phyloP scores from a whole-genome alignment of 1,140 invertebrate species.

The Thalassaphorura encarpata region DNA sequence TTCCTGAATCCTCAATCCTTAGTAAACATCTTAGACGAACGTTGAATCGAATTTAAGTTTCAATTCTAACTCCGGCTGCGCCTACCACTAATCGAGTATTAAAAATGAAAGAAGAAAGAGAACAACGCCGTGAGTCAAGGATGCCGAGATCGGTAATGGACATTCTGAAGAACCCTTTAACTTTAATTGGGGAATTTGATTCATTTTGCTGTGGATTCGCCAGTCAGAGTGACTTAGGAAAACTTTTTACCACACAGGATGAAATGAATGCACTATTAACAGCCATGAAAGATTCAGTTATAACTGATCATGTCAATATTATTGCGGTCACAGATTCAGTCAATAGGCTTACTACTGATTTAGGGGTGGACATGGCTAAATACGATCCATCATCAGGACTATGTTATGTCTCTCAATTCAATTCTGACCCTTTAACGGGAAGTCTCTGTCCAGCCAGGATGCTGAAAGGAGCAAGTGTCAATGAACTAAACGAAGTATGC shows the following conservation, averaged over 20 bases:
- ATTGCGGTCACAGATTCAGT: neutral
- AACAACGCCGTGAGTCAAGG: no score
- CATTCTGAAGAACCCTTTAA: neutral
- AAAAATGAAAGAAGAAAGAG: no score
- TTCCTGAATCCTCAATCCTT: neutral
- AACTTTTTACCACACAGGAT: neutral
- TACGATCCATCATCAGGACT: neutral
- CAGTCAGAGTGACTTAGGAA: neutral
- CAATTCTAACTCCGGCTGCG: neutral
- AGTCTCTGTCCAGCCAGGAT: neutral
- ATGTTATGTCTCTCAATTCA: neutral
- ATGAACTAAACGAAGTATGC: neutral
- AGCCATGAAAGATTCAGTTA: neutral
- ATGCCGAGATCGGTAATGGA: no score
- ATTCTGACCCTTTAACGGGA: neutral
- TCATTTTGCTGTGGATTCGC: neutral
- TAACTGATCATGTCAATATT: neutral
- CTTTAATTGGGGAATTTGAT: neutral
- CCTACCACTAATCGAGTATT: no score
- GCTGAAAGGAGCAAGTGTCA: neutral
- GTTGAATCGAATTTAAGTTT: neutral
- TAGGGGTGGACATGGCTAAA: neutral
- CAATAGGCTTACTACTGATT: neutral
- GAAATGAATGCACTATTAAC: neutral
- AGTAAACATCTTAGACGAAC: no score